These are phyloP conservation scores for Malachius bipustulatus DNA, from an alignment of 2,888 invertebrate genomes.

Conservation along the genomic window DNA sequence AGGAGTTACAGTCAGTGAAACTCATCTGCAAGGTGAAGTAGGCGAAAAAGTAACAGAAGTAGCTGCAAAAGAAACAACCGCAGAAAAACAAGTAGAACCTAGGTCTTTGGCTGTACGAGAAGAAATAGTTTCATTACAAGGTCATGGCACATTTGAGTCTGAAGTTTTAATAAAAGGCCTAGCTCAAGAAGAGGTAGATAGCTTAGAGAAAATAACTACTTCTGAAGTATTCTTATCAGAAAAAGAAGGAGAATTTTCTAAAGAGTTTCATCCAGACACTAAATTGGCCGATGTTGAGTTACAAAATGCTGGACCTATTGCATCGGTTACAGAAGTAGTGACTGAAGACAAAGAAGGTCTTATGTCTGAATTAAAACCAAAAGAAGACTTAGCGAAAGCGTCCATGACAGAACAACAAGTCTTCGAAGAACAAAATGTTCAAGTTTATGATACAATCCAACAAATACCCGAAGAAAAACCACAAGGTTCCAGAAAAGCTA, in stretches of 20 bases:
- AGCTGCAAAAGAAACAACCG: conserved; percentile 37
- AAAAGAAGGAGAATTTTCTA: conserved; percentile 15
- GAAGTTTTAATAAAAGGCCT: too few relatives aligned
- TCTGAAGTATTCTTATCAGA: conserved; percentile 7
- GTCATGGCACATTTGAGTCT: conserved; percentile 27
- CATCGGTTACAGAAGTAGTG: not conserved
- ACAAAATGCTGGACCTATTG: not conserved
- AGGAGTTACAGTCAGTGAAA: conserved; percentile 34
- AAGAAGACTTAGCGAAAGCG: not conserved
- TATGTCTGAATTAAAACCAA: conserved; percentile 12
- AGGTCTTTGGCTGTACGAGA: conserved; percentile 35
- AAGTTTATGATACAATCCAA: not conserved
- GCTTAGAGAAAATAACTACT: not conserved
- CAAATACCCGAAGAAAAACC: not conserved
- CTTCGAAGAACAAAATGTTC: not conserved
- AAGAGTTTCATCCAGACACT: not conserved
- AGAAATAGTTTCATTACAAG: conserved; percentile 31
- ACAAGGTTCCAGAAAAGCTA: conserved; percentile 9
- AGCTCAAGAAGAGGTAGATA: not conserved
- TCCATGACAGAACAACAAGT: not conserved
- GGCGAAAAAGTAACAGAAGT: conserved; percentile 34
- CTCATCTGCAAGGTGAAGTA: conserved; percentile 30
- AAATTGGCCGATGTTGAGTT: not conserved
- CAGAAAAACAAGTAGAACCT: conserved; percentile 36
- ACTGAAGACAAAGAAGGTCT: conserved; percentile 1